These are phyloP conservation scores for Orcinus orca DNA, from an alignment of 2,113 vertebrate genomes.

Conservation along the genomic window DNA sequence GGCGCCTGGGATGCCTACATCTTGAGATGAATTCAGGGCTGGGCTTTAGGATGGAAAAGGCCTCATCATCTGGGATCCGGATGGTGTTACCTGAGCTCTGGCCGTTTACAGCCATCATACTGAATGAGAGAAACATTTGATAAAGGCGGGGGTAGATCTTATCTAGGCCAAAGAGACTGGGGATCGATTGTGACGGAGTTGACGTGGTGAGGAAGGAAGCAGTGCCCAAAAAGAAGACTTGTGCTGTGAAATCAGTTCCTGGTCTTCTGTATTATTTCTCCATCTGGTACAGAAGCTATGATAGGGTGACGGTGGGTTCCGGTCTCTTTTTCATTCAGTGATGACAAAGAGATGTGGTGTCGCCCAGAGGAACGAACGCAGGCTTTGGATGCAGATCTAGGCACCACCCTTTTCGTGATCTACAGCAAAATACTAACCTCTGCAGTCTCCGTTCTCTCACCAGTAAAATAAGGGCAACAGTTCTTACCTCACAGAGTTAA, in stretches of 20 bases:
- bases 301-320: accelerated
- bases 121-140: background rate
- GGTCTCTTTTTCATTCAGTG: background rate
- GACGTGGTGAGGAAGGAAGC: background rate
- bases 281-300: accelerated
- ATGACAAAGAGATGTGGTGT: background rate
- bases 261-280: background rate
- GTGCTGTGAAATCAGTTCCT: accelerated
- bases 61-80: background rate
- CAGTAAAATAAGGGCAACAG: background rate
- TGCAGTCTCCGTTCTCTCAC: background rate
- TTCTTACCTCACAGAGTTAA: background rate
- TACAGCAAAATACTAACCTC: accelerated
- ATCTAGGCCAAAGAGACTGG: background rate
- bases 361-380: accelerated
- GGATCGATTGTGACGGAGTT: accelerated
- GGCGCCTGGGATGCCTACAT: background rate
- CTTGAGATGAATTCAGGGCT: background rate
- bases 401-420: background rate
- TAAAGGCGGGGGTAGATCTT: background rate
- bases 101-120: accelerated
- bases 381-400: background rate
- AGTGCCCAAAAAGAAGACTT: too few relatives aligned
- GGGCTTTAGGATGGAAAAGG: background rate
- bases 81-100: background rate